Base-by-base conservation (phyloP, 2,113 vertebrate genomes). In the Acrocephalus kingi region DNA sequence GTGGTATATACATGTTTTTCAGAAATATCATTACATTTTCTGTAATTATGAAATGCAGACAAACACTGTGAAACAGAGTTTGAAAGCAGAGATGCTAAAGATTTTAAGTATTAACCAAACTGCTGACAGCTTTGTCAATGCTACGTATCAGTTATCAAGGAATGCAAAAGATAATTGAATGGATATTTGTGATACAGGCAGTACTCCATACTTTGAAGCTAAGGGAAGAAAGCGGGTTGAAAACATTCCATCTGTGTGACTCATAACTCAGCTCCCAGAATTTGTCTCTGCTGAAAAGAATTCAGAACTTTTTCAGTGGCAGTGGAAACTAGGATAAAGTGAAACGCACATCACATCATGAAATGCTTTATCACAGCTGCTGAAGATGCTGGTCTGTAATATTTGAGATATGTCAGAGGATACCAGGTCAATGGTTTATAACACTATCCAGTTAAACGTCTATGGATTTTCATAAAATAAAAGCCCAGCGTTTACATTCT, bases 391-490 rank as follows among this genome's bases (percentile, higher is more conserved):
- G 35, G 30, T 48, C 54, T 76, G n/a, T n/a, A 69, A 81, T 43
- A 94, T 66, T 21, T 87, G 55, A 77, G 76, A 28, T 77, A 31
- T 52, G 71, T 84, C 73, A 80, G 55, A 63, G 80, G 72, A 62
- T 51, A 84, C 17, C 5, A 9, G 73, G 69, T 82, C 93, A 82
- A 51, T 43, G 49, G 80, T 71, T 86, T 89, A 31, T 86, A 87
- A 87, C 45, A 86, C 41, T 66, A 46, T 35, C 45, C 54, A 37
- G 81, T 93, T 94, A 93, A 84, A 86, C 0, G 11, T 22, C 68
- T 82, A 89, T 28, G 43, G 73, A 92, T 91, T 95, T 96, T 91
- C 82, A 79, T 92, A 95, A 85, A 94, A 75, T 56, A 95, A 84
- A 87, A 89, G 23, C 51, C 64, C 63, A 11, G 31, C 46, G 62